Conservation (phyloP, 2,888 invertebrate species). For the Mimas tiliae region DNA sequence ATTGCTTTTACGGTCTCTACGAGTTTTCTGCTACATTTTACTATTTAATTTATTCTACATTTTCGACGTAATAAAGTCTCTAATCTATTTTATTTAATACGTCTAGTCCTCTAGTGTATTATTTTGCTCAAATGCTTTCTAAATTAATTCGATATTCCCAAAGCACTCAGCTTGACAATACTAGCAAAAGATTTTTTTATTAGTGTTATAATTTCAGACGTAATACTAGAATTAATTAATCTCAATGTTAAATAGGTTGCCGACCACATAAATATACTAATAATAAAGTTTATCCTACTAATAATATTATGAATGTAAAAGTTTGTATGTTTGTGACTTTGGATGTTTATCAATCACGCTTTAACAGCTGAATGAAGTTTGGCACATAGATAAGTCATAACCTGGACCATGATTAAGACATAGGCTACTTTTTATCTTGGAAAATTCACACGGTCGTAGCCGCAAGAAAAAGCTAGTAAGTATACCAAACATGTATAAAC, state of each 20-base stretch:
- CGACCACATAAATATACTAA: neutral
- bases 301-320: too few species aligned
- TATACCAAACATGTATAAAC: too few species aligned
- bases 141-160: neutral
- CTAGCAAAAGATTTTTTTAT: neutral
- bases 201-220: neutral
- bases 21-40: constrained; percentile 28
- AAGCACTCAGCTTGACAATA: neutral
- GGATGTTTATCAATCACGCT: too few species aligned
- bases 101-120: neutral
- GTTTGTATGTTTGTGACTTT: too few species aligned
- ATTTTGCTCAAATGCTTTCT: neutral
- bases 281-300: too few species aligned
- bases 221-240: neutral
- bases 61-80: neutral
- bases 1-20: neutral
- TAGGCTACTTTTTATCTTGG: too few species aligned
- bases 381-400: too few species aligned
- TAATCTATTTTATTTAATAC: neutral
- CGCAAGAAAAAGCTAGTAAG: too few species aligned
- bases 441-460: too few species aligned
- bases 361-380: too few species aligned
- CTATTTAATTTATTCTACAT: neutral
- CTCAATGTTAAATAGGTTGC: neutral
- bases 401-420: too few species aligned